Evolutionary conservation across 2,797 vertebrate genomes (phyloP), one percentile per base, ranked within the genome.

Genomic region (Spinibarbus caldwelli): DNA sequence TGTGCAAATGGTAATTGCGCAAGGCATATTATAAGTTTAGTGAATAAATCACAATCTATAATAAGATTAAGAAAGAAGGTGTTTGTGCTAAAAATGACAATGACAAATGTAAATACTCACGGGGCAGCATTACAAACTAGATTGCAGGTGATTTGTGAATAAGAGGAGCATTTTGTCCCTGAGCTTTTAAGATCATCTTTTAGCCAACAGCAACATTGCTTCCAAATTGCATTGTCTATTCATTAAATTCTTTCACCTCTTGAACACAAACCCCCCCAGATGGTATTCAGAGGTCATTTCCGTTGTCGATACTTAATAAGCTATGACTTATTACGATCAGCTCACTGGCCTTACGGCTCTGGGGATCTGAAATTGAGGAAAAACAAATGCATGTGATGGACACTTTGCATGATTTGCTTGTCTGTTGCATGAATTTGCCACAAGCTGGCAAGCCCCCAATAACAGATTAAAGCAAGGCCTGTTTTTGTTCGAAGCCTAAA

Each of bases 371-470:
- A 78, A 72, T 62, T 79, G 82, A 90, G 62, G 89, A 87, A 82
- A 73, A 87, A 71, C 41, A 86, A 41, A 79, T 87, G 87, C 86
- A 73, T 90, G 85, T 93, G 93, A 94, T 38, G 45, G 91, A 90
- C 92, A 90, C 90, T 78, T 88, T 67, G 83, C 83, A 78, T 90
- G 91, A 94, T 93, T 93, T 90, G 91, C 91, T 91, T 91, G 91
- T 93, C 92, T 91, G 92, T 92, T 91, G 90, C 88, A 91, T 85
- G 83, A 80, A 91, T 91, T 92, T 86, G 80, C 87, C 88, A 90
- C 71, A 85, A 71, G 83, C 83, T 68, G 86, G 72, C 85, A 85
- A 91, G 78, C 93, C 91, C 90, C 90, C 85, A 90, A 84, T 47
- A 90, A 92, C 91, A 91, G 91, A 94, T 93, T 93, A 93, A 88